These are phyloP conservation scores for Callipepla californica DNA, from an alignment of 2,113 vertebrate species.

Conservation along the genomic window DNA sequence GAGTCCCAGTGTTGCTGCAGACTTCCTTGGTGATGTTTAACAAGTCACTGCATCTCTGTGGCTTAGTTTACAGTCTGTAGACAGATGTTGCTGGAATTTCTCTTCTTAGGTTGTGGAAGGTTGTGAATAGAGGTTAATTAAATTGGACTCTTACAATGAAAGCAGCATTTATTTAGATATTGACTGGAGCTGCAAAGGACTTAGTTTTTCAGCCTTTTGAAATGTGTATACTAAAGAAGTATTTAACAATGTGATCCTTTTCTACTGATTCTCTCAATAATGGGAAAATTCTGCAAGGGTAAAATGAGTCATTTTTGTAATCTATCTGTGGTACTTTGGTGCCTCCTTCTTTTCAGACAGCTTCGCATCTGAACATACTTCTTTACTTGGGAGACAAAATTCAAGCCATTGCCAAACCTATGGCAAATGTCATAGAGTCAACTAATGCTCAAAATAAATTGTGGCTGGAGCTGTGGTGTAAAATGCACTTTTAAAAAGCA, in stretches of 20 bases:
- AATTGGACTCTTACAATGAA: background rate
- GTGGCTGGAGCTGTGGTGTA: background rate
- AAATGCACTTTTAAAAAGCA: background rate
- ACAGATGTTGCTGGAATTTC: background rate
- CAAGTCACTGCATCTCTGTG: conserved; percentile 25
- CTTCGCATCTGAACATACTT: background rate
- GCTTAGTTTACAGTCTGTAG: conserved; percentile 11
- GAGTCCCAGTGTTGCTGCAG: conserved; percentile 34
- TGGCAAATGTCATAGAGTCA: background rate
- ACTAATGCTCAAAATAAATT: background rate
- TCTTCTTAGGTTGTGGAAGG: background rate
- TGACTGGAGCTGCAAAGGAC: background rate
- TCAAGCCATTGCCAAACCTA: background rate
- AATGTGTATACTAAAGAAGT: background rate
- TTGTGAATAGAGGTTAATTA: background rate
- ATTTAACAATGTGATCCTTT: background rate
- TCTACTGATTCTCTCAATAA: background rate
- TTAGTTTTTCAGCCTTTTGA: background rate
- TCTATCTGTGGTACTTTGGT: background rate
- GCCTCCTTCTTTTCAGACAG: background rate
- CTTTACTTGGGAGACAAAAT: background rate
- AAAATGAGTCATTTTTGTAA: background rate
- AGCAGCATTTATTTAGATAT: background rate
- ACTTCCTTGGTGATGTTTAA: conserved; percentile 39
- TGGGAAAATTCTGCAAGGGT: background rate